Evolutionary conservation across 1,140 invertebrate genomes (phyloP).

Genomic region (Piezodorus guildinii): DNA sequence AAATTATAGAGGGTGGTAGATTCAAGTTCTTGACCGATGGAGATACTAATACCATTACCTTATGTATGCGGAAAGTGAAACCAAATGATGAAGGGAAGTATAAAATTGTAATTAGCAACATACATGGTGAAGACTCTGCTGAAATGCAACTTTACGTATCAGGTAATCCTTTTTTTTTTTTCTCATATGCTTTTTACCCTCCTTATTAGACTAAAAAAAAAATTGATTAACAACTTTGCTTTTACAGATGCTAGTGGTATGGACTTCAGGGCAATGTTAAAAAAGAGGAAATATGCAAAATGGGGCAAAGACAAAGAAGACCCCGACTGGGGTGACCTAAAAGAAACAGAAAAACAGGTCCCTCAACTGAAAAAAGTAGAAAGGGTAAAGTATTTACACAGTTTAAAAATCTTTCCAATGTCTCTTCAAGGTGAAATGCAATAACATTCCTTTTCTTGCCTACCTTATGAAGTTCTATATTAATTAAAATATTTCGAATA

Average conservation of each 20-base stretch:
- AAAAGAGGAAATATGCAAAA: conserved; percentile 91
- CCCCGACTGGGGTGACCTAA: conserved; percentile 82
- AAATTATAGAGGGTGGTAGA: conserved; percentile 84
- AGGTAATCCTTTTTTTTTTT: conserved; percentile 44
- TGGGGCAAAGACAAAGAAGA: conserved; percentile 82
- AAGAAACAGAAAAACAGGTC: conserved; percentile 77
- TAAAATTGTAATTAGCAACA: conserved; percentile 82
- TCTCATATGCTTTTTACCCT: background rate
- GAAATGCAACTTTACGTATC: conserved; percentile 94
- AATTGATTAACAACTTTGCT: conserved; percentile 7
- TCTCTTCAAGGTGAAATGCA: too few relatives aligned
- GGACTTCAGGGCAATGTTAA: conserved; percentile 97
- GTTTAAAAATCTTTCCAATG: too few relatives aligned
- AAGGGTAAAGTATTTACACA: conserved; percentile 50
- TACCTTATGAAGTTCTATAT: background rate
- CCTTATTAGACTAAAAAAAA: background rate
- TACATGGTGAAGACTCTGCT: conserved; percentile 85
- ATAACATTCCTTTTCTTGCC: background rate
- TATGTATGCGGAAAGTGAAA: conserved; percentile 92
- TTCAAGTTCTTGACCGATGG: conserved; percentile 87
- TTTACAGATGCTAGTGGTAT: conserved; percentile 80
- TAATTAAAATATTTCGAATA: background rate
- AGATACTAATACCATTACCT: conserved; percentile 74
- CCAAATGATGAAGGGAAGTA: conserved; percentile 96
- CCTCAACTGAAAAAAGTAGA: conserved; percentile 82